Percentiles rank a stretch among this genome's conserved stretches.
Conservation (phyloP, 2,888 invertebrate genomes). For the Aphidius colemani region DNA sequence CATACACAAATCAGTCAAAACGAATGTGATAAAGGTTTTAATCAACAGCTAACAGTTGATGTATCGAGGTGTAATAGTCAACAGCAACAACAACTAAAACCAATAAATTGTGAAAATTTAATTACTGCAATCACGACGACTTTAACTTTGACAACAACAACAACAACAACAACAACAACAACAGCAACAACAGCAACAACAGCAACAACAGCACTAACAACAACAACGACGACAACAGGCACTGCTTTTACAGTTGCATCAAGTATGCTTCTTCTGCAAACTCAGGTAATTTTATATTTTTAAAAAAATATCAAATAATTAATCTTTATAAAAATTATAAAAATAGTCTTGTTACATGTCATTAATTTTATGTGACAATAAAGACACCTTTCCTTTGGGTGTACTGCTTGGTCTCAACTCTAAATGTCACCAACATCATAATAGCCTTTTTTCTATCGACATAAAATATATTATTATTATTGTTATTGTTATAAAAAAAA, state of each 20-base stretch:
- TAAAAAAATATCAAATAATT: too few relatives aligned
- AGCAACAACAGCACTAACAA: conserved; percentile 62
- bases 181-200: conserved; percentile 67
- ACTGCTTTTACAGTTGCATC: conserved; percentile 68
- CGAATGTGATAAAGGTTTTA: conserved; percentile 41
- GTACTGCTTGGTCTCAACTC: too few relatives aligned
- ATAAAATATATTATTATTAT: background rate
- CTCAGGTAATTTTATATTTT: conserved; percentile 59
- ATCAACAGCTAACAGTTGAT: conserved; percentile 33
- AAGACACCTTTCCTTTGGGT: background rate
- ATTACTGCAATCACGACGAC: conserved; percentile 47
- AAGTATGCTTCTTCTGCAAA: conserved; percentile 94
- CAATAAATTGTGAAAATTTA: conserved; percentile 42
- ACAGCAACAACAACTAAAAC: conserved; percentile 26
- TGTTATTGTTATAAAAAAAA: conserved; percentile 16
- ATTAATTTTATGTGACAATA: background rate
- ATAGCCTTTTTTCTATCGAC: background rate
- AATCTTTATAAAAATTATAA: too few relatives aligned
- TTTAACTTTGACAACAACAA: conserved; percentile 64
- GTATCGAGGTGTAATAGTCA: conserved; percentile 33
- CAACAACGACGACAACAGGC: conserved; percentile 63
- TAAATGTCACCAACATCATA: background rate
- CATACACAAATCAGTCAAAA: conserved; percentile 53
- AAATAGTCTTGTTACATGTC: background rate
- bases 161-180: conserved; percentile 55